phyloP scores from a whole-genome alignment of 2,888 invertebrate genomes.

The Folsomia manolachei region DNA sequence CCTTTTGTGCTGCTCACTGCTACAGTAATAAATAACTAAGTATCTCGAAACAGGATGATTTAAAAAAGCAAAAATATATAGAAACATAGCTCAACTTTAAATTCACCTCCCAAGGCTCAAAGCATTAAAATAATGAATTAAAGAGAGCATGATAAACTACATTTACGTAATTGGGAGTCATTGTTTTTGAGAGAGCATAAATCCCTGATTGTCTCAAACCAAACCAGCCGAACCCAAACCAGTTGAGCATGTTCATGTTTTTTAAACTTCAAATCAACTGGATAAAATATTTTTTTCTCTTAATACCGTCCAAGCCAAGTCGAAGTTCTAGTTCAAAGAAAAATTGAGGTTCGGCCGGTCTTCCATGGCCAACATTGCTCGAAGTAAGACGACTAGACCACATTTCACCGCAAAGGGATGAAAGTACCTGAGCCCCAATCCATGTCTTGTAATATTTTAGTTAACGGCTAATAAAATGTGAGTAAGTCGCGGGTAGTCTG shows the following conservation, averaged over 20 bases:
- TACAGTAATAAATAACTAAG: no score
- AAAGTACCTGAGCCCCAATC: not conserved
- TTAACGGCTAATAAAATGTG: not conserved
- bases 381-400: no score
- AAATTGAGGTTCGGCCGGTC: not conserved
- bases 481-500: slow-evolving; percentile 4
- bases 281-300: not conserved
- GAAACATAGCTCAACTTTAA: no score
- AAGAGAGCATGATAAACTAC: not conserved
- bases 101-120: not conserved
- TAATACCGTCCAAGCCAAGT: not conserved
- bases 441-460: not conserved
- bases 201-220: not conserved
- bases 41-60: no score
- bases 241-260: not conserved
- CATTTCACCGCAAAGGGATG: not conserved
- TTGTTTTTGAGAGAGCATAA: not conserved
- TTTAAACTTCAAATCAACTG: no score
- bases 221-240: not conserved
- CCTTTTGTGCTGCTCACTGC: no score
- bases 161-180: not conserved
- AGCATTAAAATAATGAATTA: not conserved
- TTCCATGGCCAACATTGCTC: no score
- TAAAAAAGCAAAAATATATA: no score
- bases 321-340: not conserved